Evolutionary conservation across 2,113 vertebrate species (phyloP), one percentile per base, ranked within the genome.

Genomic region (Neogale vison): DNA sequence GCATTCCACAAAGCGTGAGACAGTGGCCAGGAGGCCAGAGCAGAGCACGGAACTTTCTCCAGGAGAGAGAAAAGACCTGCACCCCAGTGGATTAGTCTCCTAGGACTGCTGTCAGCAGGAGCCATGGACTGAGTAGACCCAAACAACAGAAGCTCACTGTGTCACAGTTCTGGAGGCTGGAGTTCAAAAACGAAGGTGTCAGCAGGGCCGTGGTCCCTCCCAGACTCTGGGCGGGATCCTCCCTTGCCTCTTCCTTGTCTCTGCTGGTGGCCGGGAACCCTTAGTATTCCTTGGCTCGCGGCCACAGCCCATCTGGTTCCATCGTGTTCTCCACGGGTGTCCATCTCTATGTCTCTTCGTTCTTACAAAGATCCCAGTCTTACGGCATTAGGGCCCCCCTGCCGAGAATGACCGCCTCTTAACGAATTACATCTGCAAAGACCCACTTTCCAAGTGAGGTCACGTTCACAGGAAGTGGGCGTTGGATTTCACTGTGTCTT

Each of bases 1-100:
- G n/a, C 52, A 5, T 45, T 88, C 74, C 26, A 26, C 39, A 45
- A 50, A 61, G 69, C 20, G 36, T 31, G 77, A 87, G 42, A 24
- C 76, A 39, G 18, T 18, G 79, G 12, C 72, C 29, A 24, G 42
- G 52, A 63, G 69, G 26, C 13, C 1, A 21, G 59, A 50, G 36
- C 8, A 23, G 85, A 87, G 71, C 2, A 23, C 2, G 3, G 45
- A 67, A n/a, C 26, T 14, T 31, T 47, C 65, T 72, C 71, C 57
- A 18, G 69, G 24, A 45, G 67, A n/a, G 39, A 77, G 24, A 4
- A 18, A 42, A 17, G 80, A 23, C 61, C 86, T 52, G 21, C 4
- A 2, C 12, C 8, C 52, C 34, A 2, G 11, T 42, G 7, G 4
- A 20, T 39, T 15, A 0, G 0, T 15, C 47, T 76, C 63, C 31